Conservation (phyloP, 2,888 invertebrate species). For the Atrina japonica region DNA sequence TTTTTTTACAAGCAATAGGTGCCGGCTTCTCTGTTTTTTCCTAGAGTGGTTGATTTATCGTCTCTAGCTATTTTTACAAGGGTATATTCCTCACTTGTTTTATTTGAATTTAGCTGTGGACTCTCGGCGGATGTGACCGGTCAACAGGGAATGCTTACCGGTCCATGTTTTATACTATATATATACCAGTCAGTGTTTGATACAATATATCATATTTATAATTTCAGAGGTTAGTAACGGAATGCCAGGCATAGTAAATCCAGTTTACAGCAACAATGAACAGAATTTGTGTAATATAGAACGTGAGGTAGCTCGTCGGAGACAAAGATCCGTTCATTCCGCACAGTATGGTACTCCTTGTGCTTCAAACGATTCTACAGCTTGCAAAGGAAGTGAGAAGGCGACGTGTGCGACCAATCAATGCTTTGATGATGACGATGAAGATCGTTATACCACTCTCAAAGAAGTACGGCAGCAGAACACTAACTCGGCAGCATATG, state of each 20-base stretch:
- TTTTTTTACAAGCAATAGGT: too few relatives aligned
- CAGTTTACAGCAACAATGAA: slow-evolving; percentile 14
- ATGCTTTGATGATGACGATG: background rate
- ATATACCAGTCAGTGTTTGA: too few relatives aligned
- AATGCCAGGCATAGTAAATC: slow-evolving; percentile 21
- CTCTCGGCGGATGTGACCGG: too few relatives aligned
- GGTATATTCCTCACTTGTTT: too few relatives aligned
- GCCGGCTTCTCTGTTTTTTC: too few relatives aligned
- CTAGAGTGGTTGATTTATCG: too few relatives aligned
- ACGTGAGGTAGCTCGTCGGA: slow-evolving; percentile 15
- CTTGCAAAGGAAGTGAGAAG: background rate
- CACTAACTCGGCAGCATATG: background rate
- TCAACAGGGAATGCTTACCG: too few relatives aligned
- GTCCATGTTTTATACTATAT: too few relatives aligned
- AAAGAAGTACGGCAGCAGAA: background rate
- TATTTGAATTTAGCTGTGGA: too few relatives aligned
- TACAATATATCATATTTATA: too few relatives aligned
- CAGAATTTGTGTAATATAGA: slow-evolving; percentile 15
- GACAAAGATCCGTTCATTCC: background rate
- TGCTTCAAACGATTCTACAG: slow-evolving; percentile 18
- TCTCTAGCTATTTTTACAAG: too few relatives aligned
- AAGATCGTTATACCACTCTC: background rate
- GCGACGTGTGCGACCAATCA: background rate
- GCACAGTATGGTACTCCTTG: slow-evolving; percentile 1
- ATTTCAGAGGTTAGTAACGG: background rate